Base-by-base conservation (phyloP, 2,888 invertebrate genomes). In the Aphodius sticticus region DNA sequence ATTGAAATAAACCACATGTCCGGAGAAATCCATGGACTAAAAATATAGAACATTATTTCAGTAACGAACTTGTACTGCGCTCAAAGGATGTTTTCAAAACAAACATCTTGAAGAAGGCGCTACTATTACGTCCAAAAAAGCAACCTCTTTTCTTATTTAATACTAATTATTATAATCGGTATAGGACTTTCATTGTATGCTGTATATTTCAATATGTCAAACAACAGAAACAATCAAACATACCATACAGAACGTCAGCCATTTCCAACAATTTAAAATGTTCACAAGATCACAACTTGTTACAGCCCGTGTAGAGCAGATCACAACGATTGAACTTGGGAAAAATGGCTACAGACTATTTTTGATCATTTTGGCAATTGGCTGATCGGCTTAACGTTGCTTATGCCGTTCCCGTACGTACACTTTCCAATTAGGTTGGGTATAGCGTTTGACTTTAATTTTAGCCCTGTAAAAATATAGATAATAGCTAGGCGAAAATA, bases 401-500 rank as follows among this genome's bases (percentile, higher is more conserved):
- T 53, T 53, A 12, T 7, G 53, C 12, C 53, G 53, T 12, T 53
- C 1, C 53, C 53, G 3, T 26, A 26, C 26, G 26, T 26, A 26
- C 3, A 26, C 26, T 26, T 26, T 26, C 26, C 3, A 26, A 26
- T 26, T 26, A 26, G 26, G 26, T 26, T 26, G 26, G 26, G 26
- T 26, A 26, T 26, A 26, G 26, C 26, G 26, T 53, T 53, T 53
- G 53, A 53, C 53, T 53, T 53, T 53, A 53, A 53, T 53, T 53
- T 53, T 53, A 53, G 53, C 53, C 4, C 53, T 12, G 53, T 53
- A 53, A 53, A 53, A 53, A 53, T 53, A 53, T 53, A 7, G 53
- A 53, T 53, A 72, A 36, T 72, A 72, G 12, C 16, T 72, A 14
- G 16, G 5, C 36, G 72, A 72, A 72, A 26, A 72, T 72, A 72